These are phyloP conservation scores for Hafferia zeledoni DNA, from an alignment of 2,797 vertebrate genomes.

Conservation along the genomic window DNA sequence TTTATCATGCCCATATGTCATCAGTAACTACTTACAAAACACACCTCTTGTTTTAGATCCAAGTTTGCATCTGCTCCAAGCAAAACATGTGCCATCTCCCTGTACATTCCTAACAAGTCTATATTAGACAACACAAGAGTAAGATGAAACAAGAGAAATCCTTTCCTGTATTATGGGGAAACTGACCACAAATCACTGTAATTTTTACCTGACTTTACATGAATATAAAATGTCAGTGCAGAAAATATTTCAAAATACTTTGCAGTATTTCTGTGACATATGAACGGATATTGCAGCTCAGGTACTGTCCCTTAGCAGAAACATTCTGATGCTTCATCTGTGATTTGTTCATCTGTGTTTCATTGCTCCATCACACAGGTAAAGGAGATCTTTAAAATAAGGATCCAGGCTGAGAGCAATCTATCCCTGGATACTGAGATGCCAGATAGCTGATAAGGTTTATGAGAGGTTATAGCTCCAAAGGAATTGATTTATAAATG, in stretches of 20 bases:
- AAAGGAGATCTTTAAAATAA: background rate
- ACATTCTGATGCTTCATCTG: background rate
- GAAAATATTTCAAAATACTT: background rate
- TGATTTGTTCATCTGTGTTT: background rate
- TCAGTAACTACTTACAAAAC: constrained; percentile 51
- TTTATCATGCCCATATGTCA: constrained; percentile 61
- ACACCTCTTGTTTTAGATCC: constrained; percentile 61
- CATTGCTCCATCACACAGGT: background rate
- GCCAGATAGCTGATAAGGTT: background rate
- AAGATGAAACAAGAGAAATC: background rate
- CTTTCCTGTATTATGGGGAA: background rate
- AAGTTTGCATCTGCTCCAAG: constrained; percentile 56
- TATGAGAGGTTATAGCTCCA: background rate
- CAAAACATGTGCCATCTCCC: constrained; percentile 27
- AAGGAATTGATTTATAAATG: constrained; percentile 15
- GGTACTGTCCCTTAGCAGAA: background rate
- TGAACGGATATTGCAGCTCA: background rate
- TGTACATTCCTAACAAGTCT: constrained; percentile 18
- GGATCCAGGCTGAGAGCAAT: background rate
- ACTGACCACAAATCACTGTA: background rate
- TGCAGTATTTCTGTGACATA: background rate
- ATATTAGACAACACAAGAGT: background rate
- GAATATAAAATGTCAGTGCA: background rate
- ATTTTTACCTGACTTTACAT: background rate
- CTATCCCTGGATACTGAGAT: background rate